These are phyloP conservation scores for Saimiri boliviensis DNA, from an alignment of 2,113 vertebrate species.

Conservation along the genomic window DNA sequence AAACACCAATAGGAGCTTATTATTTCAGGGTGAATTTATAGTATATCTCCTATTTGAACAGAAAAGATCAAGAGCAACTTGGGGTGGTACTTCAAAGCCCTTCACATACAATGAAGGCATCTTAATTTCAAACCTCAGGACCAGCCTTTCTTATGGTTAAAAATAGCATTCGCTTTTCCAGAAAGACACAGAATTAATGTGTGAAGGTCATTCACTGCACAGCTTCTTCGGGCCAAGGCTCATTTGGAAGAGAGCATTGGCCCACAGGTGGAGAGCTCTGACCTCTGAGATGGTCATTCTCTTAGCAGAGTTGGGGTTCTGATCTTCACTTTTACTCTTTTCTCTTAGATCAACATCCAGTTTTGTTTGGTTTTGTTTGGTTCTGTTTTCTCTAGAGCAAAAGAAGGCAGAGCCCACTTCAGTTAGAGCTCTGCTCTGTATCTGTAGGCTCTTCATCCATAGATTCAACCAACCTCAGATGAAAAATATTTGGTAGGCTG, in stretches of 20 bases:
- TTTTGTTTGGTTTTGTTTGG: no score
- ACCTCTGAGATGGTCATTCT: not conserved
- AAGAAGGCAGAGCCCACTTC: not conserved
- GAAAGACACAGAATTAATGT: not conserved
- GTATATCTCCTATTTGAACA: not conserved
- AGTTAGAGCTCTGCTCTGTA: not conserved
- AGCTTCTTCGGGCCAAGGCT: not conserved
- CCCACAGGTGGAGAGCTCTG: not conserved
- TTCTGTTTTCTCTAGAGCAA: not conserved
- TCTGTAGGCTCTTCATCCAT: not conserved
- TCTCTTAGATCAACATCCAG: not conserved
- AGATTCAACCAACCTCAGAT: not conserved
- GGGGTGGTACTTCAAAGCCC: no score
- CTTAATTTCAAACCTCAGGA: not conserved
- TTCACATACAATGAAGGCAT: accelerated
- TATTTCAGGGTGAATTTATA: not conserved
- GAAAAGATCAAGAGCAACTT: not conserved
- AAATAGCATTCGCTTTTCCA: not conserved
- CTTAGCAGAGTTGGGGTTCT: not conserved
- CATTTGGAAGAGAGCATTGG: not conserved
- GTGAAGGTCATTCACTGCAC: not conserved
- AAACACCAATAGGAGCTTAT: not conserved
- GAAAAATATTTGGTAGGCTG: not conserved
- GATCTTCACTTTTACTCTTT: not conserved
- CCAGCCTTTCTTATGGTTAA: not conserved